Conservation (phyloP, 2,113 vertebrate species). For the Platichthys flesus region DNA sequence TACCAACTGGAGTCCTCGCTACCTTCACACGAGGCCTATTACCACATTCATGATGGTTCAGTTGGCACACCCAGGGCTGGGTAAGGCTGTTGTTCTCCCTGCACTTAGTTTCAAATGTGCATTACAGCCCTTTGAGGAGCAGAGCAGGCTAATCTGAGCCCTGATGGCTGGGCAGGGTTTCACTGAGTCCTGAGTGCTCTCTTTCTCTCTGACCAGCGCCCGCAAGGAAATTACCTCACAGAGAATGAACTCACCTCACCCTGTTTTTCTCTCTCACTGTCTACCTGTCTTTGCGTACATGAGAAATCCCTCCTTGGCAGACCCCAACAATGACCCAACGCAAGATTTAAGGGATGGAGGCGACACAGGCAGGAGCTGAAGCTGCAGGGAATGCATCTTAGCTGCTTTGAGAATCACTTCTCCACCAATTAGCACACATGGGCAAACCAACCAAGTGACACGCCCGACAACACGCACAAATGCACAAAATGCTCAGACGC, state of each 20-base stretch:
- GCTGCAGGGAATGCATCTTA: not conserved
- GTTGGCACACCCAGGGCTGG: conserved; percentile 28
- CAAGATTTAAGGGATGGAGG: not conserved
- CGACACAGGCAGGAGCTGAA: not conserved
- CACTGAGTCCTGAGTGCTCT: conserved; percentile 43
- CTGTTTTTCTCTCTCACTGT: not conserved
- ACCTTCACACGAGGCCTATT: conserved; percentile 33
- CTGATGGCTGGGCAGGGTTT: conserved; percentile 38
- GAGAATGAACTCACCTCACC: conserved; percentile 29
- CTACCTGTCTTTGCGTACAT: conserved; percentile 6
- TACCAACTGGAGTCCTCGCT: conserved; percentile 5
- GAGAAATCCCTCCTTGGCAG: not conserved
- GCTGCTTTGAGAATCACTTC: conserved; percentile 39
- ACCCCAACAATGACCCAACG: not conserved
- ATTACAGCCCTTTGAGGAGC: conserved; percentile 29
- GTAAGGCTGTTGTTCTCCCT: conserved; percentile 19
- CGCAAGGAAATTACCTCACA: conserved; percentile 56
- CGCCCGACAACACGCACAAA: conserved; percentile 1
- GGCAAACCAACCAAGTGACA: conserved; percentile 10
- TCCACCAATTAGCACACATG: conserved; percentile 36
- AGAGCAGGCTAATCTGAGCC: conserved; percentile 35
- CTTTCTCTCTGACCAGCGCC: conserved; percentile 25
- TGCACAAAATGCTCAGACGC: conserved; percentile 10
- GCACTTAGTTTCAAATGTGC: conserved; percentile 46
- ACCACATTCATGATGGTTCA: conserved; percentile 15